Evolutionary conservation across 1,140 invertebrate genomes (phyloP).

Genomic region (Drosophila pseudoobscura): DNA sequence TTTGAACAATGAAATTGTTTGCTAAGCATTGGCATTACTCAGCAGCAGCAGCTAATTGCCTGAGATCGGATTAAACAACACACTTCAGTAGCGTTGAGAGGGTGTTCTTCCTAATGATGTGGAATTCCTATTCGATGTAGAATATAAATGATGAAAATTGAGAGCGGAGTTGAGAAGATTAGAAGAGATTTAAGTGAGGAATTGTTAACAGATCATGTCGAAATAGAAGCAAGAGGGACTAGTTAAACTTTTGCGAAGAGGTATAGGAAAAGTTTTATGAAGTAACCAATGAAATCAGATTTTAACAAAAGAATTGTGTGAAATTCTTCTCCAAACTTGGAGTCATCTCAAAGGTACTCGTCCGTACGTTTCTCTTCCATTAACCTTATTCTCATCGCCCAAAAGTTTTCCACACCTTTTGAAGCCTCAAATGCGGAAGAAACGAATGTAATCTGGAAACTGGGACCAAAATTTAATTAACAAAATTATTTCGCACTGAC

Average conservation of each 20-base stretch:
- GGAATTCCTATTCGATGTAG: too few species aligned
- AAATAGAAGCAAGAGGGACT: too few species aligned
- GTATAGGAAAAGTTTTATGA: too few species aligned
- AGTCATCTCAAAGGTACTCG: conserved; percentile 5
- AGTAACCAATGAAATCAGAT: too few species aligned
- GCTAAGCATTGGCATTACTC: conserved; percentile 36
- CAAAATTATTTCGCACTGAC: conserved; percentile 43
- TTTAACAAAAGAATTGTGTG: too few species aligned
- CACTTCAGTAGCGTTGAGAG: too few species aligned
- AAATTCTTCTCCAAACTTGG: conserved; percentile 11
- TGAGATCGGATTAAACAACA: conserved; percentile 14
- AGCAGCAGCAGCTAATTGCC: conserved; percentile 31
- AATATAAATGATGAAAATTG: too few species aligned
- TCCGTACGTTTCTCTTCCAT: conserved; percentile 5
- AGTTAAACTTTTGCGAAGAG: too few species aligned
- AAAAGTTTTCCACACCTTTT: conserved; percentile 12
- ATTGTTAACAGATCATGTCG: too few species aligned
- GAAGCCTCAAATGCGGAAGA: conserved; percentile 27
- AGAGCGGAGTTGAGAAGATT: too few species aligned
- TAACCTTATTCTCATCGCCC: conserved; percentile 18
- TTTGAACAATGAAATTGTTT: conserved; percentile 32
- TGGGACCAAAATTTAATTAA: conserved; percentile 42
- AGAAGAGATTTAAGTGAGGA: too few species aligned
- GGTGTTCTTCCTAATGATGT: too few species aligned
- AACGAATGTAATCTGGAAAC: conserved; percentile 14